Percentiles rank a stretch among this genome's conserved stretches.
Evolutionary conservation across 2,113 vertebrate genomes (phyloP).

Genomic region (Monarcha castaneiventris): DNA sequence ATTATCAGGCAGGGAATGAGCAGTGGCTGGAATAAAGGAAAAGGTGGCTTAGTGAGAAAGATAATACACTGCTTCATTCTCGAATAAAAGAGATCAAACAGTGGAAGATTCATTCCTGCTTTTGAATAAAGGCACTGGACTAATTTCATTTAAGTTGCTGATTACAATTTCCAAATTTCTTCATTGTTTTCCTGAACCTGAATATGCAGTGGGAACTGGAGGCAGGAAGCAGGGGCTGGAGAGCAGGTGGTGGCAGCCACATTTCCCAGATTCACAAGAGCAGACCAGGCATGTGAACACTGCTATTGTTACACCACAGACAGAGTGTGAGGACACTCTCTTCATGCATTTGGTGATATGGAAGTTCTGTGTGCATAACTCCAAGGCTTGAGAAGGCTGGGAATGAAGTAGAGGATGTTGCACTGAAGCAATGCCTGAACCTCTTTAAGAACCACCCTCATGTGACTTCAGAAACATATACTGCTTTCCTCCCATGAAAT

Average conservation of each 20-base stretch:
- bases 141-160: not conserved
- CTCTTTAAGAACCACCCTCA: not conserved
- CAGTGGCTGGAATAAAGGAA: not conserved
- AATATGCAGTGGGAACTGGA: fast-evolving
- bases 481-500: not conserved
- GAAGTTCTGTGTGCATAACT: not conserved
- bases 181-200: not conserved
- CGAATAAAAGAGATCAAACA: not conserved
- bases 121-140: not conserved
- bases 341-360: not conserved
- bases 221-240: too few species aligned
- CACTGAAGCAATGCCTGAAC: not conserved
- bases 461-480: fast-evolving
- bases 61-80: not conserved
- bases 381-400: not conserved
- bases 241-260: fast-evolving
- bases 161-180: not conserved
- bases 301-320: not conserved
- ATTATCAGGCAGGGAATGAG: not conserved
- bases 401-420: not conserved
- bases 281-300: not conserved
- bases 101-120: not conserved
- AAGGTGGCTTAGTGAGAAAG: not conserved
- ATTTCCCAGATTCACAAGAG: not conserved
- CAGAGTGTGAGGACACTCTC: not conserved